These are phyloP conservation scores for Dipodomys merriami DNA, from an alignment of 2,113 vertebrate genomes.

Conservation along the genomic window DNA sequence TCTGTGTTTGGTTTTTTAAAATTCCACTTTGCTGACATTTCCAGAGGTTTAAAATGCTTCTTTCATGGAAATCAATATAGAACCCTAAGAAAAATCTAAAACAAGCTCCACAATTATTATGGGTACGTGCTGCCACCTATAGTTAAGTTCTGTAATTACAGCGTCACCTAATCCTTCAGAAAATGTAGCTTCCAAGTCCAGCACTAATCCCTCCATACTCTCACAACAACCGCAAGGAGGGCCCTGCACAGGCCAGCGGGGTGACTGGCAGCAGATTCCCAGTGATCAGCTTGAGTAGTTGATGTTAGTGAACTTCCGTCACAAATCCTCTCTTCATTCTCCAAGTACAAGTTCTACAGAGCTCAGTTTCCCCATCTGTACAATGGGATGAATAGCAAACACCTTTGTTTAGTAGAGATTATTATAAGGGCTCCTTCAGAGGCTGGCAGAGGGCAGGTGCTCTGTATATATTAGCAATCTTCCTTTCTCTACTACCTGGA, in stretches of 20 bases:
- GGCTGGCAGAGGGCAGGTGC: background rate
- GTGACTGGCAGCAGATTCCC: background rate
- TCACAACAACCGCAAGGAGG: background rate
- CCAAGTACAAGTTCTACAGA: background rate
- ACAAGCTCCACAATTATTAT: rapidly evolving
- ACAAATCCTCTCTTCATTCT: slow-evolving; percentile 7
- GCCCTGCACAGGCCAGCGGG: too few relatives aligned
- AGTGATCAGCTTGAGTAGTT: background rate
- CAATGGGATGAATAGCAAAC: background rate
- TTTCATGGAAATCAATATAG: slow-evolving; percentile 7
- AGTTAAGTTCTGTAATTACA: slow-evolving; percentile 54
- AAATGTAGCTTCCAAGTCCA: background rate
- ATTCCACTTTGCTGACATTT: background rate
- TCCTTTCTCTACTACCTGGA: background rate
- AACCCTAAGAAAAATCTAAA: background rate
- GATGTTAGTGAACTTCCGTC: background rate
- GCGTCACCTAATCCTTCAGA: rapidly evolving
- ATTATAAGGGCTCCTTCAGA: background rate
- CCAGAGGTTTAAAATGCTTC: background rate
- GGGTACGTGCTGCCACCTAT: slow-evolving; percentile 77
- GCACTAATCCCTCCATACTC: too few relatives aligned
- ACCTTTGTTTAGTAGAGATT: background rate
- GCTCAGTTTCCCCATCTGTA: slow-evolving; percentile 15
- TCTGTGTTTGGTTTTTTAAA: background rate
- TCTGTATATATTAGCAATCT: background rate